These are phyloP conservation scores for Apamea monoglypha DNA, from an alignment of 2,888 invertebrate species.

Conservation along the genomic window DNA sequence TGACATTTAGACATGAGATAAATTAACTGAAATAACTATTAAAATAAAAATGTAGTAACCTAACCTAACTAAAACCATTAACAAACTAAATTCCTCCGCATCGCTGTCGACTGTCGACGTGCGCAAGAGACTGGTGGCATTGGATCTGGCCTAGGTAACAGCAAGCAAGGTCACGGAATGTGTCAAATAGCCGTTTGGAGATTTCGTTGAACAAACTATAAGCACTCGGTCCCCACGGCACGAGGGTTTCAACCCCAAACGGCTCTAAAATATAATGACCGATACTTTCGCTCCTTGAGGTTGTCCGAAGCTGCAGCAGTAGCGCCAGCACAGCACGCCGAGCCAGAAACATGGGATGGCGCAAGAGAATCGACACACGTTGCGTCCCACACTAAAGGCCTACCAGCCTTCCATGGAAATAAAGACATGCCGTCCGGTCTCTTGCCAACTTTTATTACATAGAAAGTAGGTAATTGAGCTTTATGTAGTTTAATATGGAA, in stretches of 20 bases:
- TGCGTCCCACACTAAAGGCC: no score
- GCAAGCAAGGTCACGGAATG: not conserved
- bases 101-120: not conserved
- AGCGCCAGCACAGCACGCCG: not conserved
- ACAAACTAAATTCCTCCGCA: not conserved
- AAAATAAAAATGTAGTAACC: not conserved
- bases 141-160: not conserved
- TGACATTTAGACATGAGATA: no score
- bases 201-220: not conserved
- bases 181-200: no score
- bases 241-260: not conserved
- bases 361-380: no score
- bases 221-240: not conserved
- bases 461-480: not conserved
- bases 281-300: not conserved
- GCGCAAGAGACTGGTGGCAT: not conserved
- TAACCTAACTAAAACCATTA: not conserved
- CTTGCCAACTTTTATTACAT: not conserved
- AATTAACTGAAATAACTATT: not conserved
- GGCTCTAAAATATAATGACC: not conserved
- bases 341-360: no score
- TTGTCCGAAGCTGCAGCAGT: not conserved
- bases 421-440: not conserved
- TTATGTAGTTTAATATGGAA: not conserved
- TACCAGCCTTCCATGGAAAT: not conserved